Evolutionary conservation across 1,140 invertebrate species (phyloP), one percentile per base, ranked within the genome.

Genomic region (Drosophila micromelanica): DNA sequence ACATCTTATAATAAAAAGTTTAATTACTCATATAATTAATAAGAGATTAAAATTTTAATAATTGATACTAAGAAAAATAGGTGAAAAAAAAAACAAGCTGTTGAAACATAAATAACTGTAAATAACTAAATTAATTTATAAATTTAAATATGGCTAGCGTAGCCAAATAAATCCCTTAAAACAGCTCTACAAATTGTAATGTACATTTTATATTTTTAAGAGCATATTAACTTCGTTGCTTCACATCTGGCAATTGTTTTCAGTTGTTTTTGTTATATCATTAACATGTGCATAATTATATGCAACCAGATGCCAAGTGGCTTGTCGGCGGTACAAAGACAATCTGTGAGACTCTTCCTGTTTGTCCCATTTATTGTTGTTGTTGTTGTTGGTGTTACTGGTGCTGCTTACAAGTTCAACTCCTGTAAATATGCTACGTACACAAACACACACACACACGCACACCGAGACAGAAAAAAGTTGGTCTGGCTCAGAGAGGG

Each of bases 401-500:
- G 48, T 74, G 55, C 69, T 78, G 78, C 78, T 72, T 62, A 75
- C 74, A 81, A 86, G 65, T 81, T 78, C 56, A 71, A 64, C 81
- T 85, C 65, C 78, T 78, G 81, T 75, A 86, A 87, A 86, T 86
- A 87, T 72, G 78, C 55, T 78, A 71, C 74, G 69, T 64, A 63
- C 59, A 62, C 64, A 46, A 51, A 45, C 45, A 57, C 45, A 13
- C 4, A 55, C 42, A 55, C 40, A 60, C 57, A 61, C 37, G 67
- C n/a, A n/a, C n/a, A n/a, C n/a, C n/a, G 64, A 46, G 20, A 65
- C 48, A 79, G 45, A 49, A 70, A 78, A 86, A 85, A 86, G 81
- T 86, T 86, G 38, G 74, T 75, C 78, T 86, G 59, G 65, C 73
- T 51, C 75, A 35, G 51, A 43, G 56, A 51, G 65, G 17, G 69